Evolutionary conservation across 1,140 invertebrate species (phyloP).

Genomic region (Aphelenchoides avenae): DNA sequence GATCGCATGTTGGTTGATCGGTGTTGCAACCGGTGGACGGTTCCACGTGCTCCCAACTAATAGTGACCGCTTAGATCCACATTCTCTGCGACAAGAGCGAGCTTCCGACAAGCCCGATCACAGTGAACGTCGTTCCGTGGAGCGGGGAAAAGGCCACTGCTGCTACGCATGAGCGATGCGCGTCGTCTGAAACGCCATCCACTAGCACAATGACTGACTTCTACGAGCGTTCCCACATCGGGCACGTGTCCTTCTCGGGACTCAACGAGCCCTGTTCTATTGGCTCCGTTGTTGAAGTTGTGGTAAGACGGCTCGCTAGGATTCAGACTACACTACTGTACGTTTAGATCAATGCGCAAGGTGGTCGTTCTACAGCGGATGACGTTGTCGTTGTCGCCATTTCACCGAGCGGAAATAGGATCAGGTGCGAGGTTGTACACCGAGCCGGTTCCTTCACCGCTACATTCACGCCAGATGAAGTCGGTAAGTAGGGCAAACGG

Average conservation of each 20-base stretch:
- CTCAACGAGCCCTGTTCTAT: constrained; percentile 86
- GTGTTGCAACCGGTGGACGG: no score
- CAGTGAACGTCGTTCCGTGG: constrained; percentile 11
- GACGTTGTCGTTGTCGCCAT: constrained; percentile 42
- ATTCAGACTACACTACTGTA: neutral
- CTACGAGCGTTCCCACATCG: constrained; percentile 14
- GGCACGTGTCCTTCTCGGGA: constrained; percentile 72
- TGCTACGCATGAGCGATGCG: no score
- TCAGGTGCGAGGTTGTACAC: constrained; percentile 63
- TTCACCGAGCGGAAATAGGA: constrained; percentile 21
- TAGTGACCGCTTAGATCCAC: constrained; percentile 13
- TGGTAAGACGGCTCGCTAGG: constrained; percentile 69
- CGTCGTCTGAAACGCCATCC: constrained; percentile 15
- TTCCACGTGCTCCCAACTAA: neutral
- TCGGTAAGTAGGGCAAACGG: constrained; percentile 71
- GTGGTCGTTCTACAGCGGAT: constrained; percentile 25
- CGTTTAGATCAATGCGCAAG: constrained; percentile 51
- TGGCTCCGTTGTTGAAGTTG: constrained; percentile 86
- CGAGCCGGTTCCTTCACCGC: constrained; percentile 77
- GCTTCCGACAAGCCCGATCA: constrained; percentile 26
- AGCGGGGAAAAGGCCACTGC: no score
- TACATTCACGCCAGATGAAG: constrained; percentile 91
- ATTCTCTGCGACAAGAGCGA: constrained; percentile 25
- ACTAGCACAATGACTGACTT: constrained; percentile 16
- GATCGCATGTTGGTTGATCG: no score